Evolutionary conservation across 2,113 vertebrate species (phyloP).

Genomic region (Limanda limanda): DNA sequence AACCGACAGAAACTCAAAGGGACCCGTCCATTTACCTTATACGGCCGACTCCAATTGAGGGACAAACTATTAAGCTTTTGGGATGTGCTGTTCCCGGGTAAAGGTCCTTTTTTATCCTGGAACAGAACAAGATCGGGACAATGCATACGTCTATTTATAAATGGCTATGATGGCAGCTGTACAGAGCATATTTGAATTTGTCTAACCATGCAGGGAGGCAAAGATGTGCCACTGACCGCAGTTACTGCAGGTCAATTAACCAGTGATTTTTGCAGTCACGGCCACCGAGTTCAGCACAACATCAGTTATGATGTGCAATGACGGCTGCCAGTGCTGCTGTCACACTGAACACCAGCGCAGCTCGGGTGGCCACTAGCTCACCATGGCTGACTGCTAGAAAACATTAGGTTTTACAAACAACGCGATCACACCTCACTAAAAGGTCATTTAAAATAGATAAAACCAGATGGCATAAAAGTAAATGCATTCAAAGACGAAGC

Average conservation of each 20-base stretch:
- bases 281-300: conserved; percentile 44
- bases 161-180: not conserved
- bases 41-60: not conserved
- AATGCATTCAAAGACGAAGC: conserved; percentile 35
- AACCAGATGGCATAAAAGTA: conserved; percentile 43
- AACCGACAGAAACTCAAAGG: conserved; percentile 46
- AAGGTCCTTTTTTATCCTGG: not conserved
- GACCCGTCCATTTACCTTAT: conserved; percentile 45
- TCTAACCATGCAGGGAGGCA: conserved; percentile 26
- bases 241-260: conserved; percentile 69
- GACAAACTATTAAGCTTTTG: conserved; percentile 46
- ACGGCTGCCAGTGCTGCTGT: conserved; percentile 45
- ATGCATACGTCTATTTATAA: conserved; percentile 6
- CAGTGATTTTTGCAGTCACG: conserved; percentile 45
- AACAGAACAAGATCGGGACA: not conserved
- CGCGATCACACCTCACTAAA: conserved; percentile 31
- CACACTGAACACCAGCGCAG: conserved; percentile 37
- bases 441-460: conserved; percentile 50
- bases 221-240: conserved; percentile 39
- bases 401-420: conserved; percentile 36
- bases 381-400: conserved; percentile 37
- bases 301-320: conserved; percentile 46
- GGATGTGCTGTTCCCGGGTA: conserved; percentile 10
- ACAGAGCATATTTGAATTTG: conserved; percentile 19
- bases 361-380: conserved; percentile 41